A percentile compares a stretch with the other conserved stretches of the same genome.
phyloP scores from a whole-genome alignment of 2,888 invertebrate genomes.

The Mythimna impura region DNA sequence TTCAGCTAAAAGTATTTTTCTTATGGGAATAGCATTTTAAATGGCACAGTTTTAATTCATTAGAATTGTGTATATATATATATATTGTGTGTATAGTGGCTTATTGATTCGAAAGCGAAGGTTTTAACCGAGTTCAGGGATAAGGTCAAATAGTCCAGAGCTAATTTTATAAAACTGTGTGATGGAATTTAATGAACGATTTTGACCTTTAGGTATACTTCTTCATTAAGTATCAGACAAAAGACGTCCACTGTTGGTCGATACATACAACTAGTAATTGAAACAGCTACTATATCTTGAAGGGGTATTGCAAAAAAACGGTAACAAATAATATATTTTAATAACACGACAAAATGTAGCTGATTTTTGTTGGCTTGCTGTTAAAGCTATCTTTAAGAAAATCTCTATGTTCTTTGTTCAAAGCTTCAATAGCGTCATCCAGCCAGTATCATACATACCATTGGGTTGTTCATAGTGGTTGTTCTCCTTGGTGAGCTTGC shows the following conservation, averaged over 20 bases:
- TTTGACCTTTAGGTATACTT: not conserved
- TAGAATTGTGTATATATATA: no score
- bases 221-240: not conserved
- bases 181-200: not conserved
- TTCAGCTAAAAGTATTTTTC: slow-evolving; percentile 35
- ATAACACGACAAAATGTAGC: no score
- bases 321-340: no score
- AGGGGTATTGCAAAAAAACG: not conserved
- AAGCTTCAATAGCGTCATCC: slow-evolving; percentile 18
- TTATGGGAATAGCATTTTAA: slow-evolving; percentile 25
- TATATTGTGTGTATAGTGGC: no score
- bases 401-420: not conserved
- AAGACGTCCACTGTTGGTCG: not conserved
- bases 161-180: not conserved
- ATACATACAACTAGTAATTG: not conserved
- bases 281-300: not conserved
- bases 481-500: slow-evolving; percentile 90
- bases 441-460: slow-evolving; percentile 73
- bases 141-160: not conserved
- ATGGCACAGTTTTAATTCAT: slow-evolving; percentile 14
- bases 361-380: no score
- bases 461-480: slow-evolving; percentile 88
- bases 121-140: not conserved
- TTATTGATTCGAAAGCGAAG: slow-evolving; percentile 24
- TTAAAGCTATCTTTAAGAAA: not conserved